Evolutionary conservation across 2,797 vertebrate species (phyloP).

Genomic region (Strix occidentalis): DNA sequence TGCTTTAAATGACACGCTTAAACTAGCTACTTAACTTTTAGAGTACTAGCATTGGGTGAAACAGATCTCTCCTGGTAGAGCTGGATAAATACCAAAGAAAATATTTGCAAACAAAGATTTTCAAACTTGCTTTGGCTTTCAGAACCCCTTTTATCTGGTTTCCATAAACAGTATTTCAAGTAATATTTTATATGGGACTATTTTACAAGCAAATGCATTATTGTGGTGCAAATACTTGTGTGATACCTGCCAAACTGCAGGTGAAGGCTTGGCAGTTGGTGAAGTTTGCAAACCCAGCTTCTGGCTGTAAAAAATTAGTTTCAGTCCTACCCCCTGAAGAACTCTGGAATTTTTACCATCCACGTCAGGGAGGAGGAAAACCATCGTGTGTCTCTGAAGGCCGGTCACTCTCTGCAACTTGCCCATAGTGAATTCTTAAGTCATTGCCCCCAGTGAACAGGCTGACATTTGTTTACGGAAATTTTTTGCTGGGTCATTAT

Average conservation of each 20-base stretch:
- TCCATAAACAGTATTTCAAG: neutral
- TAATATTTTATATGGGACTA: neutral
- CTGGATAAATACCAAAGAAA: conserved; percentile 20
- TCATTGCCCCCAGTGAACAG: neutral
- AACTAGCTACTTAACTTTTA: neutral
- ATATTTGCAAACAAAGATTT: conserved; percentile 13
- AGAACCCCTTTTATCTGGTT: conserved; percentile 13
- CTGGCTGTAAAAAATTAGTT: neutral
- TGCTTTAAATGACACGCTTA: neutral
- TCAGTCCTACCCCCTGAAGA: neutral
- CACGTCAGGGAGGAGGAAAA: neutral
- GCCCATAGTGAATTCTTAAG: neutral
- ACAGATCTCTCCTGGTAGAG: neutral
- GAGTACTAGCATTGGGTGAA: neutral
- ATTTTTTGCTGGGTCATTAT: neutral
- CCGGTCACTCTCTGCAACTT: neutral
- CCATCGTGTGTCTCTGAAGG: neutral
- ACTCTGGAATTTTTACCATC: neutral
- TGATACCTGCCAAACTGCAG: neutral
- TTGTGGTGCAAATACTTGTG: neutral
- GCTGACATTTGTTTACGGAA: neutral
- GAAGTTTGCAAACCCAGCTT: neutral
- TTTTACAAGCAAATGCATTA: neutral
- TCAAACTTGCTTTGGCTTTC: conserved; percentile 16
- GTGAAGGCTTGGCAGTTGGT: conserved; percentile 6